phyloP scores from a whole-genome alignment of 2,113 vertebrate species.

The Anseranas semipalmata region DNA sequence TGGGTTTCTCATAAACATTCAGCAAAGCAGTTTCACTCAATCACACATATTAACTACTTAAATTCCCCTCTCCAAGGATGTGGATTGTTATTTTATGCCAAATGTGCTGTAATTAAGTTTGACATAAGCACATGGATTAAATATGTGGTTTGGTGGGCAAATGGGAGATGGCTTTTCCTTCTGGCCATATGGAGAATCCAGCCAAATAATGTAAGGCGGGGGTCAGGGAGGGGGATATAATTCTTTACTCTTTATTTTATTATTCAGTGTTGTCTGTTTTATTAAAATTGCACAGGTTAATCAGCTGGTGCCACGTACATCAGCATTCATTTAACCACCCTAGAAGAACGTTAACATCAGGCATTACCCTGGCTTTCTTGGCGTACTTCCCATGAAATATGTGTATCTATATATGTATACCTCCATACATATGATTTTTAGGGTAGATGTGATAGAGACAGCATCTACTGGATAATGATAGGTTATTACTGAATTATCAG shows the following conservation, averaged over 20 bases:
- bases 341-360: not conserved
- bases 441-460: not conserved
- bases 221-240: not conserved
- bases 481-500: not conserved
- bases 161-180: conserved; percentile 78
- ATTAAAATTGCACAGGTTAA: conserved; percentile 46
- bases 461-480: not conserved
- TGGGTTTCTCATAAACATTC: conserved; percentile 83
- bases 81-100: conserved; percentile 84
- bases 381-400: not conserved
- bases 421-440: rapidly evolving
- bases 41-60: conserved; percentile 85
- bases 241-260: conserved; percentile 57
- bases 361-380: not conserved
- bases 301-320: conserved; percentile 19
- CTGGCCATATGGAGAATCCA: conserved; percentile 92
- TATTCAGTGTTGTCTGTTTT: conserved; percentile 58
- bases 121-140: conserved; percentile 99
- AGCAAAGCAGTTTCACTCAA: conserved; percentile 81
- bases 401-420: rapidly evolving
- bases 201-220: conserved; percentile 74
- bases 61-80: conserved; percentile 83
- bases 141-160: conserved; percentile 92
- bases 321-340: not conserved
- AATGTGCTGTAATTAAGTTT: conserved; percentile 99